phyloP scores from a whole-genome alignment of 2,113 vertebrate genomes.

The Smithornis capensis region DNA sequence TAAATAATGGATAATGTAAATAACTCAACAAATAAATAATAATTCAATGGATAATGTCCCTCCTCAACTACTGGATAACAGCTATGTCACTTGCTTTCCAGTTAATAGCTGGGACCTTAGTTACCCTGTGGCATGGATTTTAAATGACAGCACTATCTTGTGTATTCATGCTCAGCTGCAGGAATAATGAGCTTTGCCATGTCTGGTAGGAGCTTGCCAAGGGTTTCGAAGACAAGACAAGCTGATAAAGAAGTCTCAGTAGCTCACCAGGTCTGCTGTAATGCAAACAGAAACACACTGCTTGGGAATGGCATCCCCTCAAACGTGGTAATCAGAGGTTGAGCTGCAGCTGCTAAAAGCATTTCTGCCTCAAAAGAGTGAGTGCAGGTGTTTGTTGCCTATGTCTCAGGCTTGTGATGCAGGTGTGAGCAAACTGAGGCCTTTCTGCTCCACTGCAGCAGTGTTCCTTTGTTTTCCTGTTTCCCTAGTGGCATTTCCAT shows the following conservation, averaged over 20 bases:
- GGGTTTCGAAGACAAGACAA: neutral
- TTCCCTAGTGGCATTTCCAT: neutral
- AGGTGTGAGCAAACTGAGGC: neutral
- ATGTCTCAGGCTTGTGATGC: neutral
- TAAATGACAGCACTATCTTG: neutral
- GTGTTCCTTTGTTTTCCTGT: neutral
- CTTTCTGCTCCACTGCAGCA: neutral
- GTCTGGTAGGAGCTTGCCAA: accelerated
- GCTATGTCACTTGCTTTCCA: neutral
- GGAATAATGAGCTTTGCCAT: neutral
- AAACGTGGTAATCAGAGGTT: neutral
- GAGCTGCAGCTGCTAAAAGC: neutral
- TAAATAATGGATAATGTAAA: neutral
- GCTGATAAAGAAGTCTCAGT: neutral
- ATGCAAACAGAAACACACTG: neutral
- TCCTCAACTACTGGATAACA: neutral
- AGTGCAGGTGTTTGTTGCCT: neutral
- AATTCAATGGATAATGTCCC: neutral
- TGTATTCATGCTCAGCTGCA: neutral
- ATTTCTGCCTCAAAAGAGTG: neutral
- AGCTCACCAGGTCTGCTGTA: neutral
- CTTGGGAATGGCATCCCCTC: neutral
- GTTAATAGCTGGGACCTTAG: neutral
- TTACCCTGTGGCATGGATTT: neutral
- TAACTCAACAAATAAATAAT: neutral